Conservation (phyloP, 1,140 invertebrate genomes). For the Caerostris darwini region DNA sequence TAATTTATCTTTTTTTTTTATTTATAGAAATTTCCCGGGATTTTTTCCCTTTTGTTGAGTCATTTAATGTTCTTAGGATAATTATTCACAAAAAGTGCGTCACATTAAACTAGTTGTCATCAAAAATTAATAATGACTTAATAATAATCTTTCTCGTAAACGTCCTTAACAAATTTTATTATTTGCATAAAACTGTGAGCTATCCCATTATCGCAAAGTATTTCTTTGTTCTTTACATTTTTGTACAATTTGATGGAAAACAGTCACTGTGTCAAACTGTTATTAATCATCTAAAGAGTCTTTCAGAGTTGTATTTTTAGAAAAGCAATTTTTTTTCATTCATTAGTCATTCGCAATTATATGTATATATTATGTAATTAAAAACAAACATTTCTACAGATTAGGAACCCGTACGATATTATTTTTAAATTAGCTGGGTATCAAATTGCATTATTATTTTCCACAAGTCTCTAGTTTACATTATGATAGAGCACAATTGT, state of each 20-base stretch:
- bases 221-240: neutral
- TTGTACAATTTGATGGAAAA: neutral
- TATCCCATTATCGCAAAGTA: neutral
- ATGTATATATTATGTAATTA: too few relatives aligned
- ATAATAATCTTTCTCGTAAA: neutral
- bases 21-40: neutral
- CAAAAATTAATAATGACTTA: neutral
- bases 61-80: constrained; percentile 6
- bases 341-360: too few relatives aligned
- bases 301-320: neutral
- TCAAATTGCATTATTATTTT: too few relatives aligned
- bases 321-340: too few relatives aligned
- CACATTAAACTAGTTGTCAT: neutral
- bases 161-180: neutral
- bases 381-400: too few relatives aligned
- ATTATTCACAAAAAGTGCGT: neutral
- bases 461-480: too few relatives aligned
- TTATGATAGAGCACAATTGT: too few relatives aligned
- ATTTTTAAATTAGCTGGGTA: too few relatives aligned
- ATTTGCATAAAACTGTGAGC: neutral
- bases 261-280: neutral
- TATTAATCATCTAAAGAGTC: neutral
- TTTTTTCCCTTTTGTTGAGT: neutral
- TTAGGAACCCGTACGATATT: too few relatives aligned
- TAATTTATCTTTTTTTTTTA: constrained; percentile 12